Evolutionary conservation across 2,113 vertebrate genomes (phyloP).

Genomic region (Cyprinodon brontotheroides): DNA sequence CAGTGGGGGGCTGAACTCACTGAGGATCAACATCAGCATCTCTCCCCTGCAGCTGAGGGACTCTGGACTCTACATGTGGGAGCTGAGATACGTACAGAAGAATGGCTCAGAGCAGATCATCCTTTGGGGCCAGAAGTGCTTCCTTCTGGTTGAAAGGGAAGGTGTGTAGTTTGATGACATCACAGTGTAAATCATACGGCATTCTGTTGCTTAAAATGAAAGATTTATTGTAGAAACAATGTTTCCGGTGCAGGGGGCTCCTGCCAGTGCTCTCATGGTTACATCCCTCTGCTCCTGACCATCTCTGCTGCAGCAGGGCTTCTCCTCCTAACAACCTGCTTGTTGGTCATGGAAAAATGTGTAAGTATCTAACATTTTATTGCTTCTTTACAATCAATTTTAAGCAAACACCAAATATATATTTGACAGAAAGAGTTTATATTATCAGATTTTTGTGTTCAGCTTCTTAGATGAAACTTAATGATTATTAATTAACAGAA

Average conservation of each 20-base stretch:
- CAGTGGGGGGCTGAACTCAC: slow-evolving; percentile 12
- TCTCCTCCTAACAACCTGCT: slow-evolving; percentile 48
- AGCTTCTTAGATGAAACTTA: background rate
- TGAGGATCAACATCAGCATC: slow-evolving; percentile 60
- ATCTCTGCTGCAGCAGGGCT: slow-evolving; percentile 51
- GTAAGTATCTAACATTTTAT: slow-evolving; percentile 57
- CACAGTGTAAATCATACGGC: background rate
- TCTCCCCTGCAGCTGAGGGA: slow-evolving; percentile 40
- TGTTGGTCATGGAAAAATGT: slow-evolving; percentile 40
- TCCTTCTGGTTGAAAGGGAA: slow-evolving; percentile 62
- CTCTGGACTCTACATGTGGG: slow-evolving; percentile 68
- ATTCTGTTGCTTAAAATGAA: background rate
- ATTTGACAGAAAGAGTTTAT: background rate
- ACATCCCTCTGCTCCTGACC: slow-evolving; percentile 54
- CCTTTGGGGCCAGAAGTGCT: slow-evolving; percentile 8
- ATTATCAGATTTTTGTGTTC: background rate
- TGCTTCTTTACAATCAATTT: background rate
- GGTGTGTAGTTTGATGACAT: slow-evolving; percentile 42
- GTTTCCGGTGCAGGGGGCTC: slow-evolving; percentile 38
- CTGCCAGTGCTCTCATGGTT: slow-evolving; percentile 48
- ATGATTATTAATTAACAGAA: background rate
- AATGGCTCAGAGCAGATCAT: background rate
- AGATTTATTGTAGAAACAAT: background rate
- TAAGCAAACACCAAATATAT: background rate
- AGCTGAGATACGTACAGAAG: slow-evolving; percentile 45